Evolutionary conservation across 2,888 invertebrate species (phyloP).

Genomic region (Quadroppia sp.): DNA sequence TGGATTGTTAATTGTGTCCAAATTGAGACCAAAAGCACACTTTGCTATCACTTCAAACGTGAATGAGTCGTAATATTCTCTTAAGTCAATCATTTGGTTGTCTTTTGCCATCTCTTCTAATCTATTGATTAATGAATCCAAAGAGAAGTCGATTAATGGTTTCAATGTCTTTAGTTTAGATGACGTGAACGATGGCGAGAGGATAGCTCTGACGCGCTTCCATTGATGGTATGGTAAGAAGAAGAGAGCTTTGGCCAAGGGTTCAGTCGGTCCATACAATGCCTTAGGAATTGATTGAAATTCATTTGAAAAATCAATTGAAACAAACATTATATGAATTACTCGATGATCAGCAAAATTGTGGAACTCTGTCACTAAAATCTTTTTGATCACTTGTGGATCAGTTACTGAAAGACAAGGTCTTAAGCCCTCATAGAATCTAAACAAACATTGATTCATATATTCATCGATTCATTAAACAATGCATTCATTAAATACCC

Average conservation of each 20-base stretch:
- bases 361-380: conserved; percentile 36
- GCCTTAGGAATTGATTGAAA: background rate
- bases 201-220: conserved; percentile 9
- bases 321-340: background rate
- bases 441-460: background rate
- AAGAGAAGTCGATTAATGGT: conserved; percentile 17
- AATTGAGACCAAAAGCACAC: conserved; percentile 14
- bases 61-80: conserved; percentile 10
- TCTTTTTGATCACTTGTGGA: conserved; percentile 18
- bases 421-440: conserved; percentile 38
- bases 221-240: conserved; percentile 20
- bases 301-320: background rate
- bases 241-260: background rate
- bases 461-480: background rate
- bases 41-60: conserved; percentile 36
- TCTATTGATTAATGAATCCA: background rate
- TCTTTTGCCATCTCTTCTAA: background rate
- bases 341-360: conserved; percentile 39
- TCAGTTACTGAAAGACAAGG: conserved; percentile 35
- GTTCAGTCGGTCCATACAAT: background rate
- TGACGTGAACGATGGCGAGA: conserved; percentile 25
- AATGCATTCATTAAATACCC: background rate
- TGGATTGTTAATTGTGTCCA: background rate
- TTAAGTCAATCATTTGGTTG: conserved; percentile 6
- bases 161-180: conserved; percentile 35